Conservation (phyloP, 2,113 vertebrate genomes). For the Macroglossus sobrinus region DNA sequence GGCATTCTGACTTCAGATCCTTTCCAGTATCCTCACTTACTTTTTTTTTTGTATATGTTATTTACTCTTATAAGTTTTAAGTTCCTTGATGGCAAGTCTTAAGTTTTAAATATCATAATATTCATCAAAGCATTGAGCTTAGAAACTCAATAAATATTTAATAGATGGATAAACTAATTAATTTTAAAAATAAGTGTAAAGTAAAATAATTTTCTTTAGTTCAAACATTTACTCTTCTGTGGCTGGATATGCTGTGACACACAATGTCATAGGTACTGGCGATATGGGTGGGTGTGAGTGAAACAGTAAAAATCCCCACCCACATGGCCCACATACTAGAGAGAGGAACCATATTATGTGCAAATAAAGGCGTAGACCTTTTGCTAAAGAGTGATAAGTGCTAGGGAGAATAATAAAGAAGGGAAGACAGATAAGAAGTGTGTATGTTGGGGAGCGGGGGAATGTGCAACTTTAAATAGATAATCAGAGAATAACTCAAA, state of each 20-base stretch:
- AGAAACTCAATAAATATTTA: neutral
- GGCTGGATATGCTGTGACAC: neutral
- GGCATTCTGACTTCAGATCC: neutral
- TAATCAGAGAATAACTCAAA: neutral
- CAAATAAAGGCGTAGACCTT: neutral
- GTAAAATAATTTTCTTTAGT: neutral
- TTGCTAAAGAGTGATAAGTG: neutral
- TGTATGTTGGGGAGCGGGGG: no score
- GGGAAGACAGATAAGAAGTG: neutral
- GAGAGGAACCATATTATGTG: neutral
- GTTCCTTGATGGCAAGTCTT: neutral
- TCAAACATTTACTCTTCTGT: neutral
- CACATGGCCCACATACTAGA: neutral
- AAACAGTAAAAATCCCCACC: neutral
- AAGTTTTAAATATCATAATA: neutral
- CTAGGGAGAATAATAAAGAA: neutral
- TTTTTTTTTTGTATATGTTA: neutral
- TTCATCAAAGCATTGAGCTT: neutral
- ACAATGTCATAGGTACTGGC: neutral
- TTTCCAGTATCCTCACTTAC: neutral
- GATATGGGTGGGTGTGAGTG: neutral
- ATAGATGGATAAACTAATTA: neutral
- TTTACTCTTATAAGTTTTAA: constrained; percentile 14
- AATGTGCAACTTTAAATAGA: neutral
- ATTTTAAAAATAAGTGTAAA: neutral